Percentiles rank a stretch among this genome's conserved stretches.
Conservation (phyloP, 2,797 vertebrate genomes). For the Poeciliopsis gracilis region DNA sequence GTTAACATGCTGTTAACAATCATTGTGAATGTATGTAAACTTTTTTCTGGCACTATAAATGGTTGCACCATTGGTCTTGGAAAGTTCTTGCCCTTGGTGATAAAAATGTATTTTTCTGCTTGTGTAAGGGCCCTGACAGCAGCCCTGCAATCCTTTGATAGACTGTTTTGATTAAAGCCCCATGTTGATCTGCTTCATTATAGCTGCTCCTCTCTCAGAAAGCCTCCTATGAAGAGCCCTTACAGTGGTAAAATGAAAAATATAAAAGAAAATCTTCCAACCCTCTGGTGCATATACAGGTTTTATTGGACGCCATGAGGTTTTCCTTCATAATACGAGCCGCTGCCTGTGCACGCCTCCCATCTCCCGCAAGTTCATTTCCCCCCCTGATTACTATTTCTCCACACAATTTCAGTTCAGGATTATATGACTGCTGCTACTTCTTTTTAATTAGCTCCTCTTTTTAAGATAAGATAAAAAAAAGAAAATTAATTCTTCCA, state of each 20-base stretch:
- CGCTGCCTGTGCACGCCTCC: constrained; percentile 67
- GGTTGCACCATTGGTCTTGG: constrained; percentile 18
- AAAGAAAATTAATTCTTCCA: constrained; percentile 20
- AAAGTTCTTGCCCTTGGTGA: constrained; percentile 39
- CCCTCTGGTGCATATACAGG: constrained; percentile 46
- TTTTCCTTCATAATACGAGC: constrained; percentile 38
- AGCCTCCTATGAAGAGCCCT: constrained; percentile 44
- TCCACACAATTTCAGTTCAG: constrained; percentile 40
- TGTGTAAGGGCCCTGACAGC: constrained; percentile 41
- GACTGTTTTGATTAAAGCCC: constrained; percentile 67
- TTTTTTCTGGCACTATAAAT: constrained; percentile 1
- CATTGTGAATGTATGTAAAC: background rate
- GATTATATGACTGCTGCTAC: constrained; percentile 24
- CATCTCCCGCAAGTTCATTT: constrained; percentile 47
- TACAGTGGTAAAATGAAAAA: constrained; percentile 62
- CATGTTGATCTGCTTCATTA: constrained; percentile 48
- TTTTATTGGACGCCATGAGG: constrained; percentile 68
- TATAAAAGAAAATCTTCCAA: constrained; percentile 56
- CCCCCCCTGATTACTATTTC: constrained; percentile 57
- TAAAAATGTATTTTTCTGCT: constrained; percentile 25
- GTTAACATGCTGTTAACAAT: background rate
- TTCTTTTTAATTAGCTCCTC: constrained; percentile 43
- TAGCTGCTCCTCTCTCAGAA: constrained; percentile 24
- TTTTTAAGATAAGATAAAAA: constrained; percentile 23
- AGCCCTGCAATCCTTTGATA: constrained; percentile 52